Conservation (phyloP, 92 coral and sea anemone species). For the Chrysogorgia sp. region DNA sequence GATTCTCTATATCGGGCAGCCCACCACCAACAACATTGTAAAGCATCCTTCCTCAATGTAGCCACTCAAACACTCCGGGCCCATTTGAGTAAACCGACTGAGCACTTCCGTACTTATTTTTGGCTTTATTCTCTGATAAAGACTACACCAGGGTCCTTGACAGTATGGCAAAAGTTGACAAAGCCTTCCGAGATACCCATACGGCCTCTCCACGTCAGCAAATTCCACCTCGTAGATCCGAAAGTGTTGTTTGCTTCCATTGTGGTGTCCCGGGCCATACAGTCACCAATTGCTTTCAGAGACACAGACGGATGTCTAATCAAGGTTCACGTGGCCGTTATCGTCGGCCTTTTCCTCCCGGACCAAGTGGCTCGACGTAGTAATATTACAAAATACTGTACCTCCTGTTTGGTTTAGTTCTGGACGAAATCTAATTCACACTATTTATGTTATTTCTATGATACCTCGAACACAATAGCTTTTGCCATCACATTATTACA, state of each 20-base stretch:
- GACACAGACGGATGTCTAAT: background rate
- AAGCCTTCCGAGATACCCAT: slow-evolving; percentile 23
- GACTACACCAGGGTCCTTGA: slow-evolving; percentile 53
- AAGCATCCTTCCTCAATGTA: slow-evolving; percentile 43
- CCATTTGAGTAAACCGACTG: too few species aligned
- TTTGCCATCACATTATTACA: too few species aligned
- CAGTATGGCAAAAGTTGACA: slow-evolving; percentile 28
- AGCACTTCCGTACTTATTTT: too few species aligned
- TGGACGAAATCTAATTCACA: too few species aligned
- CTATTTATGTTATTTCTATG: too few species aligned
- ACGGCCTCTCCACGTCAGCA: slow-evolving; percentile 18
- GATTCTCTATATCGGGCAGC: background rate
- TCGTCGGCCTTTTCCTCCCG: background rate
- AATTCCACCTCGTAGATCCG: too few species aligned
- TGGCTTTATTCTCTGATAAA: slow-evolving; percentile 51
- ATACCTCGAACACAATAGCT: too few species aligned
- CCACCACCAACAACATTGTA: background rate
- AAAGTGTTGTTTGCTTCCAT: too few species aligned
- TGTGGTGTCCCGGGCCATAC: slow-evolving; percentile 64
- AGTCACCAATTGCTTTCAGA: slow-evolving; percentile 22
- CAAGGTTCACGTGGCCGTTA: background rate
- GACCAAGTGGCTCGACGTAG: too few species aligned
- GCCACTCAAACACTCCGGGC: too few species aligned
- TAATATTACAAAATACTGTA: too few species aligned
- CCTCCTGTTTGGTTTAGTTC: too few species aligned